Evolutionary conservation across 2,113 vertebrate species (phyloP), one percentile per base, ranked within the genome.

Genomic region (Lagopus leucura): DNA sequence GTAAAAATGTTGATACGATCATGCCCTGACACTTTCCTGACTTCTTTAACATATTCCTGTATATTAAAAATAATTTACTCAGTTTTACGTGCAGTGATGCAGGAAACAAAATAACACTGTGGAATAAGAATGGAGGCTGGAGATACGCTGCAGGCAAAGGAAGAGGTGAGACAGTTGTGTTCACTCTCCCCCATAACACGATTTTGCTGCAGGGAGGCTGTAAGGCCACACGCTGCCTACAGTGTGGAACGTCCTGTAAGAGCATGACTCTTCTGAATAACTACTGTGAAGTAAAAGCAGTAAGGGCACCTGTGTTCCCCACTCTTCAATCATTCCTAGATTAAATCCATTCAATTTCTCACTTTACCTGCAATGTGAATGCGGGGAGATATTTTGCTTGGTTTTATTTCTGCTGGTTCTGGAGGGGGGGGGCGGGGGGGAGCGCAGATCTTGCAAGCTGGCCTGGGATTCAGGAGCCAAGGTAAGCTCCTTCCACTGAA

Each of bases 361-460:
- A 22, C 25, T 48, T 65, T 70, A 60, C 30, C 42, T 20, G 13
- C 38, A 61, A 72, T 77, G 32, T 10, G 18, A 61, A 22, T 55
- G 65, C 20, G 7, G 15, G 13, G 3, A 54, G 14, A 2, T 42
- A 28, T 36, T 22, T 60, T 47, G n/a, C 18, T 40, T 74, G 28
- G 15, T 61, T 13, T 28, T 36, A 2, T 84, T 90, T 36, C 30
- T 81, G 50, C 50, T 43, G 43, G 13, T 9, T 82, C 86, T 8
- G 8, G 1, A 2, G 5, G 30, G 1, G 2, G 5, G 30, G 4
- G 13, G 16, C 28, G n/a, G n/a, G n/a, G n/a, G n/a, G n/a, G n/a
- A n/a, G n/a, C n/a, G n/a, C n/a, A n/a, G n/a, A 54, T 25, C 22
- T 63, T 69, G 13, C 34, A 81, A 30, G 15, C 17, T 78, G 27